These are phyloP conservation scores for Zosterops pallidus DNA, from an alignment of 2,113 vertebrate genomes.

Conservation along the genomic window DNA sequence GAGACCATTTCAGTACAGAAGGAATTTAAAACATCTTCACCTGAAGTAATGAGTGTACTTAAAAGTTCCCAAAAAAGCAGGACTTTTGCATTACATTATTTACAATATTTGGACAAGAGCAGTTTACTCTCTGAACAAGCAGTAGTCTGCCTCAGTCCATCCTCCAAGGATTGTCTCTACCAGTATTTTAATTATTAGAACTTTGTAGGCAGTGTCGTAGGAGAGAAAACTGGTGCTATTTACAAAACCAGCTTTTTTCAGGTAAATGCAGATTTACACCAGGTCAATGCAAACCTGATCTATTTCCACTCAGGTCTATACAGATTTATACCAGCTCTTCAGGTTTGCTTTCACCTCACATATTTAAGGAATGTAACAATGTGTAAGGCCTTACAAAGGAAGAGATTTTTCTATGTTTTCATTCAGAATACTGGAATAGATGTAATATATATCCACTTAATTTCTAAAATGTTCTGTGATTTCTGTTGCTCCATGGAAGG, in stretches of 20 bases:
- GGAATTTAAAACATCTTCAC: background rate
- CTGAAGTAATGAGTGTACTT: background rate
- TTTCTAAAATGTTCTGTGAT: background rate
- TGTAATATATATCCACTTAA: background rate
- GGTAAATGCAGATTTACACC: background rate
- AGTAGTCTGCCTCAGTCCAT: background rate
- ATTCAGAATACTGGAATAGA: background rate
- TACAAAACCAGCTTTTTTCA: background rate
- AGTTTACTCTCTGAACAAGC: background rate
- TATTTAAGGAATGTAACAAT: background rate
- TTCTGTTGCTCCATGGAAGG: conserved; percentile 4
- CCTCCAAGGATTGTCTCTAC: background rate
- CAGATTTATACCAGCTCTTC: background rate
- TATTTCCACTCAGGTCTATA: background rate
- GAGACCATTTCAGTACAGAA: background rate
- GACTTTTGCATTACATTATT: background rate
- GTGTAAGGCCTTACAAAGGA: background rate
- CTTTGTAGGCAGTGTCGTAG: background rate
- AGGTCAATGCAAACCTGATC: background rate
- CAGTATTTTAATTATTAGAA: background rate
- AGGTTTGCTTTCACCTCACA: background rate
- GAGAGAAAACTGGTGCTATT: background rate
- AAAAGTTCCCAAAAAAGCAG: background rate
- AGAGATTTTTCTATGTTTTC: background rate
- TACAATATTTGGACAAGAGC: background rate